Base-by-base conservation (phyloP, 2,888 invertebrate species). In the Trachelus troglodyta region DNA sequence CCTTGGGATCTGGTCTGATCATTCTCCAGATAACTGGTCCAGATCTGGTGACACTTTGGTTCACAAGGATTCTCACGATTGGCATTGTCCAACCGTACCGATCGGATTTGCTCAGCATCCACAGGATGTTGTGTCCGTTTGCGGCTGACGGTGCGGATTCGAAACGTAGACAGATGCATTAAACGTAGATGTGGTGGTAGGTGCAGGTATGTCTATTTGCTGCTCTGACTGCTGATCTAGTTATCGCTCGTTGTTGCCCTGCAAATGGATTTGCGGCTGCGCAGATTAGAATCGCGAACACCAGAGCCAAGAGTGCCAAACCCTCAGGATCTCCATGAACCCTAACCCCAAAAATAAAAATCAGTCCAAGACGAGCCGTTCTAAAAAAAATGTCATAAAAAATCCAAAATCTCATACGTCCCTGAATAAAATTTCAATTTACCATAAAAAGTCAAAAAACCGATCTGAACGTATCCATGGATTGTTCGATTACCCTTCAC, bases 191-290 rank as follows among this genome's bases (percentile, higher is more conserved):
- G 33, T 71, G 11, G 23, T 34, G 11, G 71, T 34, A 3, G 71
- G 0, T 31, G 71, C 71, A 71, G 71, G 71, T 71, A 71, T 9
- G 84, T 56, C 56, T 23, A 12, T 23, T 56, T 56, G 56, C 56
- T 56, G 56, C 56, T 56, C 56, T 56, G 56, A 56, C 79, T 80
- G 82, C 83, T 88, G 87, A 88, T 88, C 87, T 87, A 80, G 87
- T 88, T 88, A 88, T 81, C 82, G 81, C 83, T 85, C 84, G 83
- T 86, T 87, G 88, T 88, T 87, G 84, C 83, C 82, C 84, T 79
- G 83, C 83, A 85, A 88, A 88, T 87, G 85, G 83, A 87, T 87
- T 88, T 87, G 88, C 88, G 88, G 88, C 84, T 86, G 85, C 85
- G 85, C 85, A 82, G 85, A 86, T 88, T 86, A 85, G 83, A 77